Conservation (phyloP, 2,797 vertebrate genomes). For the Chromobotia macracanthus region DNA sequence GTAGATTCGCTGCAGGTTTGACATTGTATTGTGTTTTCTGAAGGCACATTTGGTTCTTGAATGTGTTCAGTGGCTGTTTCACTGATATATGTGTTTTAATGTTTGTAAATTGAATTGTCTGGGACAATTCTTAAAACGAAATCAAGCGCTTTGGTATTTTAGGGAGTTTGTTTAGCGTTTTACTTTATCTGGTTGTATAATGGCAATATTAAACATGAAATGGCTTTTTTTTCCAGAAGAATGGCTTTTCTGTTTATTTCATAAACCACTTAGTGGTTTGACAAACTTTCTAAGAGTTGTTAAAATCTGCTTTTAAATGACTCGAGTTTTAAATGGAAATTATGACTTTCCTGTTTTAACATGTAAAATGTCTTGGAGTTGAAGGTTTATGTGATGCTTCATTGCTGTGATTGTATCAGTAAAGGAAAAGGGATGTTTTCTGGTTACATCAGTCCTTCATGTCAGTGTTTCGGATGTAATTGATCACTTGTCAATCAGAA, state of each 20-base stretch:
- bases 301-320: too few species aligned
- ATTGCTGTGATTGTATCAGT: not conserved
- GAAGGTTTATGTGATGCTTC: too few species aligned
- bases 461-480: too few species aligned
- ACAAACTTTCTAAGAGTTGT: not conserved
- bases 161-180: not conserved
- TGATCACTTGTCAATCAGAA: not conserved
- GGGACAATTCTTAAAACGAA: slow-evolving; percentile 13
- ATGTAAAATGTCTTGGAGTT: too few species aligned
- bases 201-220: not conserved
- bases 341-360: too few species aligned
- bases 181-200: slow-evolving; percentile 13
- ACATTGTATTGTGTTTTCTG: not conserved
- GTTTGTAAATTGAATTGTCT: slow-evolving; percentile 20
- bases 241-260: slow-evolving; percentile 5
- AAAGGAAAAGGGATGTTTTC: not conserved
- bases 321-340: too few species aligned
- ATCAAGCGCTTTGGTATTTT: not conserved
- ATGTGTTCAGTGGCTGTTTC: slow-evolving; percentile 3
- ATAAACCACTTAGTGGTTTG: slow-evolving; percentile 13
- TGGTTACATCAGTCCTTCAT: too few species aligned
- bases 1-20: not conserved
- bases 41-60: slow-evolving; percentile 47
- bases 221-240: not conserved
- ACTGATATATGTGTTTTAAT: not conserved